Base-by-base conservation (phyloP, 2,113 vertebrate genomes). In the Oreotrochilus melanogaster region DNA sequence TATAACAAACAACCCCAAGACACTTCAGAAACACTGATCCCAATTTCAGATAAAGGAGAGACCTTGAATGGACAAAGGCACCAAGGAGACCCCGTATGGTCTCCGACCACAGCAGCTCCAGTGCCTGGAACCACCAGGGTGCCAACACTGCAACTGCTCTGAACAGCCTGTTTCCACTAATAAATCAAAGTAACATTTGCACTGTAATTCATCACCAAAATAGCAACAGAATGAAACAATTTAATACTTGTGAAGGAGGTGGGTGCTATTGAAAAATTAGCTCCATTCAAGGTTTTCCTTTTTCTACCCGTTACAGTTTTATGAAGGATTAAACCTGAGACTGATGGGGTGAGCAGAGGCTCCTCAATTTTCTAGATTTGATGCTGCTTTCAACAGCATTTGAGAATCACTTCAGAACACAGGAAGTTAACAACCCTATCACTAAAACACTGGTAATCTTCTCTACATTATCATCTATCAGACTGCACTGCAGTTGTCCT, bases 211-310 rank as follows among this genome's bases (percentile, higher is more conserved):
- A 54, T 18, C 74, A 28, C 12, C 7, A 76, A 18, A 42, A 27
- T 24, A 3, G 5, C 8, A 60, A 23, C 21, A 35, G 61, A 69
- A 51, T 14, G 39, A 86, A 89, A 31, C 42, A 50, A 80, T 71
- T 39, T 65, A 90, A 75, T 74, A 23, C 48, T n/a, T 14, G 78
- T 65, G 85, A 78, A 50, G 39, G 81, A 82, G 62, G 39, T 37
- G 87, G 53, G 70, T 61, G 78, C 84, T 78, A 39, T 0, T 37
- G 81, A 89, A 89, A 76, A 80, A 89, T 75, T 39, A 88, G 71
- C 88, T 58, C 45, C 85, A 83, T 80, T 66, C 71, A 76, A 58
- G 84, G 64, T 31, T 86, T 75, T 6, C 43, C 81, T 74, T 85
- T 45, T 50, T 16, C 45, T 10, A 17, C 45, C 42, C 50, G 58